Conservation (phyloP, 2,113 vertebrate genomes). For the Oryzias curvinotus region DNA sequence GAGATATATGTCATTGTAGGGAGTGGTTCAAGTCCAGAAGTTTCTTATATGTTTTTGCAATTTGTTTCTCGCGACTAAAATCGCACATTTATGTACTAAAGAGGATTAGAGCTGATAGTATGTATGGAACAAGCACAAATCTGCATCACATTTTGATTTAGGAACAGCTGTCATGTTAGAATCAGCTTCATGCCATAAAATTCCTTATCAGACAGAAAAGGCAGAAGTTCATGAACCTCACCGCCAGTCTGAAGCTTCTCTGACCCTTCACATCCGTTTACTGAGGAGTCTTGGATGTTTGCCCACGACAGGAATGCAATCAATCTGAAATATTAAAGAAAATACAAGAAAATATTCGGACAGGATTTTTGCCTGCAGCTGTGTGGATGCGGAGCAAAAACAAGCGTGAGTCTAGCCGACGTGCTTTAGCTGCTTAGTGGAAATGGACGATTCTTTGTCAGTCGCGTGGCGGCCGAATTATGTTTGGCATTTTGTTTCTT, state of each 20-base stretch:
- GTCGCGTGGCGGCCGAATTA: constrained; percentile 12
- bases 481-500: constrained; percentile 22
- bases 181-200: constrained; percentile 40
- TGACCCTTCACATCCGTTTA: constrained; percentile 42
- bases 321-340: constrained; percentile 44
- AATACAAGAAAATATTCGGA: constrained; percentile 16
- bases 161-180: not conserved
- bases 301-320: constrained; percentile 48
- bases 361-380: constrained; percentile 22
- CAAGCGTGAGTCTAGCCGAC: constrained; percentile 35
- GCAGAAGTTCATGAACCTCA: constrained; percentile 52
- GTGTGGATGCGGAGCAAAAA: constrained; percentile 8
- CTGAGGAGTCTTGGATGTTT: constrained; percentile 30
- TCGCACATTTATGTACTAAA: no score
- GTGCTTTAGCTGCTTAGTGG: constrained; percentile 35
- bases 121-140: no score
- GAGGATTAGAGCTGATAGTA: no score
- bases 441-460: constrained; percentile 27
- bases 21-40: no score
- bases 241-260: constrained; percentile 47
- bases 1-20: not conserved
- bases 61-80: no score
- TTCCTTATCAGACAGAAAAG: constrained; percentile 64
- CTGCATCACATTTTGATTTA: not conserved
- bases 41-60: no score